phyloP scores from a whole-genome alignment of 2,113 vertebrate species.

The Phrynosoma platyrhinos region DNA sequence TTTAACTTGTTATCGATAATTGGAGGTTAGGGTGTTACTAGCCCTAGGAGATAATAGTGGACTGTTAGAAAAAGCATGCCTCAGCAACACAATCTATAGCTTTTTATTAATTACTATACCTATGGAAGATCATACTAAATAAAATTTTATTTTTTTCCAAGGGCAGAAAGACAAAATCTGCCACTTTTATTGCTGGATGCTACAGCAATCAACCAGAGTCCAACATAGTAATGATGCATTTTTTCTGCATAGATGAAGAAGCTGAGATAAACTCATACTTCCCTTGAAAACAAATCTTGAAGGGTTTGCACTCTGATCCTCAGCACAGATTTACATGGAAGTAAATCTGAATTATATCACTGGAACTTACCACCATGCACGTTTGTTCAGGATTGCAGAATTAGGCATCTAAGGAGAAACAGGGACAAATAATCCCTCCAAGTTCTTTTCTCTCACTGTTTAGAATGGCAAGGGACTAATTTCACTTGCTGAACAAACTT shows the following conservation, averaged over 20 bases:
- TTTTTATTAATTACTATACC: slow-evolving; percentile 56
- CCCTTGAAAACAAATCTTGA: slow-evolving; percentile 72
- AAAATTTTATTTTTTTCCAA: slow-evolving; percentile 64
- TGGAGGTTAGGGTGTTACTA: slow-evolving; percentile 4
- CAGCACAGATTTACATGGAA: slow-evolving; percentile 10
- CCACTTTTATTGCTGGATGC: slow-evolving; percentile 72
- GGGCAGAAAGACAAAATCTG: slow-evolving; percentile 51
- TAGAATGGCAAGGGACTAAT: slow-evolving; percentile 66
- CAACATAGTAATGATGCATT: slow-evolving; percentile 67
- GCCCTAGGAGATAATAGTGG: not conserved
- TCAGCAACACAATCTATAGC: slow-evolving; percentile 28
- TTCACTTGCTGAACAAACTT: slow-evolving; percentile 61
- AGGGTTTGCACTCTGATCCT: slow-evolving; percentile 48
- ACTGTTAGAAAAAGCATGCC: slow-evolving; percentile 38
- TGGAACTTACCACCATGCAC: slow-evolving; percentile 14
- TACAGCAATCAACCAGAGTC: slow-evolving; percentile 65
- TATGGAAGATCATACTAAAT: slow-evolving; percentile 61
- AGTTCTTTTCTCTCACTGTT: slow-evolving; percentile 44
- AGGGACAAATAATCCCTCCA: slow-evolving; percentile 62
- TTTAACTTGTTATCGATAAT: slow-evolving; percentile 6
- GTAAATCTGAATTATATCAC: not conserved
- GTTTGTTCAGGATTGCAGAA: slow-evolving; percentile 9
- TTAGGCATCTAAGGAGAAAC: slow-evolving; percentile 61
- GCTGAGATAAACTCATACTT: slow-evolving; percentile 72
- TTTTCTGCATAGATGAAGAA: slow-evolving; percentile 67